Percentiles rank a stretch among this genome's conserved stretches.
phyloP scores from a whole-genome alignment of 1,140 invertebrate genomes.

The Ostrea edulis region DNA sequence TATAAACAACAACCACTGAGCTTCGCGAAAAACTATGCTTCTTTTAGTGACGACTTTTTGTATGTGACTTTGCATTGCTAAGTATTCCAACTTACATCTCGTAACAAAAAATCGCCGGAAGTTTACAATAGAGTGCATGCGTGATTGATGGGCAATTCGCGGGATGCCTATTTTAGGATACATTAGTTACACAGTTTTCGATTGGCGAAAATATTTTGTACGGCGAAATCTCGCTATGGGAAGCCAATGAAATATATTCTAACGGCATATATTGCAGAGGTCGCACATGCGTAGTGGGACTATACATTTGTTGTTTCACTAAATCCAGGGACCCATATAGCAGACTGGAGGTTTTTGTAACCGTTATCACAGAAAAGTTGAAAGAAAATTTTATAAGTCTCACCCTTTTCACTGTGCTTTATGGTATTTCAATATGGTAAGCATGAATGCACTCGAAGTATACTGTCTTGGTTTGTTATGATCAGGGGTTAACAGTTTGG shows the following conservation, averaged over 20 bases:
- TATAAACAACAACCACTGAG: too few species aligned
- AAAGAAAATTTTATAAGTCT: background rate
- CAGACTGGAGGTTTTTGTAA: conserved; percentile 35
- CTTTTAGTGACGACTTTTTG: too few species aligned
- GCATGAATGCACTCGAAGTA: background rate
- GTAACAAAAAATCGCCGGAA: conserved; percentile 54
- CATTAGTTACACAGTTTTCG: conserved; percentile 39
- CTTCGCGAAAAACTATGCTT: too few species aligned
- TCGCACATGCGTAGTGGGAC: conserved; percentile 60
- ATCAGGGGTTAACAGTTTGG: background rate
- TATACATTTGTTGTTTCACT: conserved; percentile 60
- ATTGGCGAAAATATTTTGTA: conserved; percentile 53
- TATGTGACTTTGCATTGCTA: too few species aligned
- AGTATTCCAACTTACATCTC: background rate
- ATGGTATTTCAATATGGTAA: conserved; percentile 24
- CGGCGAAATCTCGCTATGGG: conserved; percentile 12
- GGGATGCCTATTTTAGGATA: conserved; percentile 49
- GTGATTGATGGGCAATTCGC: conserved; percentile 11
- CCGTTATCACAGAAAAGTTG: conserved; percentile 30
- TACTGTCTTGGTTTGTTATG: conserved; percentile 32
- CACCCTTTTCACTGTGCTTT: conserved; percentile 5
- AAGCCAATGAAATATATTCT: conserved; percentile 61
- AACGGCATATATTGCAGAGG: background rate
- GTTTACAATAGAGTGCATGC: conserved; percentile 63
- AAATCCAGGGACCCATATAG: conserved; percentile 65